phyloP scores from a whole-genome alignment of 2,113 vertebrate species.

The Sebastes schlegelii region DNA sequence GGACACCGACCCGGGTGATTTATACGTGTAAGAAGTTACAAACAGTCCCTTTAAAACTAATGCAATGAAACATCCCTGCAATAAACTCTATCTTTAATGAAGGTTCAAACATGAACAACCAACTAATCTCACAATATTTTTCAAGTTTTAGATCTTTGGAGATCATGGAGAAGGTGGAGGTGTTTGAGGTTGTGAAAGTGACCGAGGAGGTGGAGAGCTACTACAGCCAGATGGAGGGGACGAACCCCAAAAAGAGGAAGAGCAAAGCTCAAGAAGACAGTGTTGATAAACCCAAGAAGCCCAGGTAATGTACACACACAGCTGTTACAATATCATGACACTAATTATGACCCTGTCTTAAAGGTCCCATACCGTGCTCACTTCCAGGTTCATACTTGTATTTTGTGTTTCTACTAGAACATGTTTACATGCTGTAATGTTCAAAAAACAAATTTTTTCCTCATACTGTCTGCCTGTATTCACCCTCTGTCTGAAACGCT shows the following conservation, averaged over 20 bases:
- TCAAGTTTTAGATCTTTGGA: constrained; percentile 17
- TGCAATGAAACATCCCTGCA: not conserved
- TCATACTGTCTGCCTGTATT: too few relatives aligned
- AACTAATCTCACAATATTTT: not conserved
- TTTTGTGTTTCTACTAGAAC: too few relatives aligned
- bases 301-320: constrained; percentile 84
- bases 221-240: constrained; percentile 84
- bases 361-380: too few relatives aligned
- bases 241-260: constrained; percentile 91
- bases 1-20: too few relatives aligned
- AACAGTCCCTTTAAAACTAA: too few relatives aligned
- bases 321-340: not conserved
- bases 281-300: constrained; percentile 91
- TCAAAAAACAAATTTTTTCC: too few relatives aligned
- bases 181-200: constrained; percentile 91
- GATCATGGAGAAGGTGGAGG: constrained; percentile 85
- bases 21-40: too few relatives aligned
- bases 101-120: not conserved
- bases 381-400: too few relatives aligned
- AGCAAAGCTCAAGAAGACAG: constrained; percentile 86
- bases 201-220: constrained; percentile 91
- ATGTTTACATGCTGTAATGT: too few relatives aligned
- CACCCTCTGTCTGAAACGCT: too few relatives aligned
- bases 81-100: not conserved
- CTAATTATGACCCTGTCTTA: not conserved